Evolutionary conservation across 2,888 invertebrate genomes (phyloP), one percentile per base, ranked within the genome.

Genomic region (Athalia rosae): DNA sequence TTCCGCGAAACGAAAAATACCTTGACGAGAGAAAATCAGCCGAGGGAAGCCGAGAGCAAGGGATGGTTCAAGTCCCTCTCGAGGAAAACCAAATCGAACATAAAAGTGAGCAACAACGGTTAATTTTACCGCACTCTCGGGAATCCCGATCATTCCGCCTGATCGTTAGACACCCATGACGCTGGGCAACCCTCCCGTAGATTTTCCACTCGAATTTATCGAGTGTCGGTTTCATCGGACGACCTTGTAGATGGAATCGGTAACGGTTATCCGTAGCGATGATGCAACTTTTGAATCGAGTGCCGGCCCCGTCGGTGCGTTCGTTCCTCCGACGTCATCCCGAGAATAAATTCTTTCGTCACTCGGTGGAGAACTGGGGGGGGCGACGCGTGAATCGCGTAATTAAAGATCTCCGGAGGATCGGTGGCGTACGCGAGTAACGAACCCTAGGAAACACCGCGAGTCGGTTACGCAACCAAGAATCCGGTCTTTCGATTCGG

Each of bases 31-130:
- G 87, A 89, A 79, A 87, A 86, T 79, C 92, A 90, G 80, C 89
- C 91, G 3, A 91, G 92, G 71, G 91, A 92, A 81, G 92, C 92
- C 73, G 93, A 88, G 77, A 84, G 87, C 80, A 86, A 87, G 81
- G 89, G 94, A 86, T 96, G 96, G 96, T 95, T 96, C 91, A 96
- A 95, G 87, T 95, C 95, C 1, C 92, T 95, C 67, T 93, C 95
- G 71, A 93, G 94, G 87, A 95, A 95, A 88, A 94, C 93, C 85
- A 91, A 90, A 80, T 87, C 91, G 84, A 90, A 88, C 76, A 89
- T 90, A 80, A 91, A 91, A 91, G 94, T 93, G 88, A 79, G 77
- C 78, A 67, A 13, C 28, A n/a, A n/a, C n/a, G 28, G 28, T 28
- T 28, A 28, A 13, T 66, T 50, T 15, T 3, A 64, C 47, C n/a